Conservation (phyloP, 2,113 vertebrate genomes). For the Micronycteris hirsuta region DNA sequence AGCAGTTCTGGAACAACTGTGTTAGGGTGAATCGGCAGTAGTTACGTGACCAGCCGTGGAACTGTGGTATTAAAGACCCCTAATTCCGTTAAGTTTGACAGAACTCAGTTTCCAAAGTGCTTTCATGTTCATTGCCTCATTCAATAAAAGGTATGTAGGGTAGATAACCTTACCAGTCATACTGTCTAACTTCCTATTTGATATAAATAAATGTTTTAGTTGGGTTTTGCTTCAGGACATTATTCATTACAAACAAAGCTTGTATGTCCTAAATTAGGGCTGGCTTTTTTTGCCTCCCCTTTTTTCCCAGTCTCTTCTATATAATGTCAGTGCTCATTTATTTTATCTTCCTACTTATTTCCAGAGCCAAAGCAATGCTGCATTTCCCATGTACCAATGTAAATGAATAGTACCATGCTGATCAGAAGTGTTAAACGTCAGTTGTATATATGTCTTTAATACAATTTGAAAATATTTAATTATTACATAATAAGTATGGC, state of each 20-base stretch:
- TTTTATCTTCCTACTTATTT: constrained; percentile 50
- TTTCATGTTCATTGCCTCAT: constrained; percentile 40
- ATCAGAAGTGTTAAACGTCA: background rate
- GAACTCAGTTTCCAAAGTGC: constrained; percentile 34
- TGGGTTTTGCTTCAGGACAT: constrained; percentile 56
- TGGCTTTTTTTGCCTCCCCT: background rate
- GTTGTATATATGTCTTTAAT: constrained; percentile 4
- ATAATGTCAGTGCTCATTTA: constrained; percentile 51
- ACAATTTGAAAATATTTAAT: constrained; percentile 35
- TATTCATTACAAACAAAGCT: constrained; percentile 52
- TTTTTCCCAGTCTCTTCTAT: background rate
- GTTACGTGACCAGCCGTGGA: background rate
- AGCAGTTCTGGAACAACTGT: background rate
- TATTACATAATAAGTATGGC: background rate
- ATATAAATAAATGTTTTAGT: constrained; percentile 42
- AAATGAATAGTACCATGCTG: constrained; percentile 24
- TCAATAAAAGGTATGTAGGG: constrained; percentile 40
- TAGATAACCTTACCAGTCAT: constrained; percentile 43
- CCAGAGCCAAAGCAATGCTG: constrained; percentile 14
- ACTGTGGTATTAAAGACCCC: background rate
- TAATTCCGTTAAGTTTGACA: constrained; percentile 35
- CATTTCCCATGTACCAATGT: background rate
- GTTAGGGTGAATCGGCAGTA: background rate
- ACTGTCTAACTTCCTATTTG: constrained; percentile 41
- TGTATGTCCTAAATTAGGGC: constrained; percentile 36